phyloP scores from a whole-genome alignment of 2,113 vertebrate species.

The Athene cunicularia region DNA sequence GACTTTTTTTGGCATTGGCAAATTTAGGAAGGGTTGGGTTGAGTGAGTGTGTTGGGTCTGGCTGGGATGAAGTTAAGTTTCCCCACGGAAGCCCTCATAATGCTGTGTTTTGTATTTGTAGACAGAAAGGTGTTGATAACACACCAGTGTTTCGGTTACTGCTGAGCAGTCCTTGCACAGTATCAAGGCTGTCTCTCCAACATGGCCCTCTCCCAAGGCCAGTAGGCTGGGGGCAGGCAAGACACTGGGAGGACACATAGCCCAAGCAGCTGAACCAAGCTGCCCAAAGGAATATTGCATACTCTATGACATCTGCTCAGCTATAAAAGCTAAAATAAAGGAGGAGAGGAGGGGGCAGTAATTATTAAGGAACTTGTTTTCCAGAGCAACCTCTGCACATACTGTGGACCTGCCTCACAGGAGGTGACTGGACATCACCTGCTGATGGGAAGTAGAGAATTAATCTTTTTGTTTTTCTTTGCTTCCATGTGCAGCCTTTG shows the following conservation, averaged over 20 bases:
- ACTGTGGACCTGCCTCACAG: neutral
- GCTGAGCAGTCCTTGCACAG: neutral
- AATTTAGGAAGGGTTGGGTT: neutral
- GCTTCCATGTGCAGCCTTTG: neutral
- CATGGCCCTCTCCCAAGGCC: neutral
- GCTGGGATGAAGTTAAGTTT: neutral
- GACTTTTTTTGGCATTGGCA: neutral
- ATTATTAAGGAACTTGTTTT: neutral
- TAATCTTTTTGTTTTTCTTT: neutral
- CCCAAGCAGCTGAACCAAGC: neutral
- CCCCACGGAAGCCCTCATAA: neutral
- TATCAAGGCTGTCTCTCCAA: neutral
- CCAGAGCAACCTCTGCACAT: rapidly evolving
- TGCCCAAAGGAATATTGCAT: neutral
- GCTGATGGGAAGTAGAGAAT: neutral
- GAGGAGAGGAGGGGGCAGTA: neutral
- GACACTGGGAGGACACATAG: neutral
- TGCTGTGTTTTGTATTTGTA: neutral
- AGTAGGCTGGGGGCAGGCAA: neutral
- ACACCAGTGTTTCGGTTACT: neutral
- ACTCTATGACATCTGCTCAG: neutral
- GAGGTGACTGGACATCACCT: neutral
- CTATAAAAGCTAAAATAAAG: neutral
- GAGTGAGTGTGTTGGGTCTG: neutral
- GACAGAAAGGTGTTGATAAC: neutral